Conservation (phyloP, 2,888 invertebrate genomes). For the Eilema caniola region DNA sequence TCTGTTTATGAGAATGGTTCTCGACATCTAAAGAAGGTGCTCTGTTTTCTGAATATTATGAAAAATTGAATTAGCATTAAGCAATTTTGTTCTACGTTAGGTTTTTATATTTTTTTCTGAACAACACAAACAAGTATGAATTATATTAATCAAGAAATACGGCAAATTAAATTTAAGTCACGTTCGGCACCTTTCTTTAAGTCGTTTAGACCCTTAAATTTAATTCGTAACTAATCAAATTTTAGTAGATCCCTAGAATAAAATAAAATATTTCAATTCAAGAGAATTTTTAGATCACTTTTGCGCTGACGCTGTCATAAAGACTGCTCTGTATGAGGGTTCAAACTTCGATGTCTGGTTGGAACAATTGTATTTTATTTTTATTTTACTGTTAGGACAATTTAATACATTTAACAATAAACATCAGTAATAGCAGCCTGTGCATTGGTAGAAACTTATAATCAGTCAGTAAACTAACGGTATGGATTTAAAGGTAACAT, state of each 20-base stretch:
- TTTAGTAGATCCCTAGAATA: neutral
- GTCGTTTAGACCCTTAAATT: slow-evolving; percentile 33
- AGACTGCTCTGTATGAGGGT: too few relatives aligned
- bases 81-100: slow-evolving; percentile 21
- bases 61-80: neutral
- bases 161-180: slow-evolving; percentile 54
- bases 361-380: too few relatives aligned
- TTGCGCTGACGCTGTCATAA: too few relatives aligned
- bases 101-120: slow-evolving; percentile 31
- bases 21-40: neutral
- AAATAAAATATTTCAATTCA: neutral
- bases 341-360: too few relatives aligned
- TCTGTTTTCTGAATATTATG: neutral
- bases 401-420: too few relatives aligned
- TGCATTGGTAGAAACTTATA: too few relatives aligned
- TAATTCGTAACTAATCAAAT: neutral
- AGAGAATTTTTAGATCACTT: too few relatives aligned
- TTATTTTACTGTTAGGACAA: too few relatives aligned
- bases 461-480: too few relatives aligned
- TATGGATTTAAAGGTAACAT: too few relatives aligned
- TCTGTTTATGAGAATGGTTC: neutral
- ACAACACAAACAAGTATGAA: slow-evolving; percentile 40
- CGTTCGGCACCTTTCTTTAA: slow-evolving; percentile 44
- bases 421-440: too few relatives aligned
- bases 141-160: slow-evolving; percentile 38